Evolutionary conservation across 1,140 invertebrate species (phyloP).

Genomic region (Gryllus bimaculatus): DNA sequence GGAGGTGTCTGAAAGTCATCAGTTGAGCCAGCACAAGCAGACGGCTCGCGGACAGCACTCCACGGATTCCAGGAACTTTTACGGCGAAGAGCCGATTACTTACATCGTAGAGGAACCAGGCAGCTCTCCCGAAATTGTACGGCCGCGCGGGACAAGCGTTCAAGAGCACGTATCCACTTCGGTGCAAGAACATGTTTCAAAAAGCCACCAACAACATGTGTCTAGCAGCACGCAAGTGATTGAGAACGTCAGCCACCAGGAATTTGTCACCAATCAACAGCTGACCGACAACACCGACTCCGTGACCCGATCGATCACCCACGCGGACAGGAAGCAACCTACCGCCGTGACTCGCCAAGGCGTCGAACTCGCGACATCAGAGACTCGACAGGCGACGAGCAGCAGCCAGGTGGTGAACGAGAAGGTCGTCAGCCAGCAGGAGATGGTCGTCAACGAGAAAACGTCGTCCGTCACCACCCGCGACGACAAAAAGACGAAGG

Average conservation of each 20-base stretch:
- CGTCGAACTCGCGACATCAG: background rate
- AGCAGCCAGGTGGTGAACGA: constrained; percentile 8
- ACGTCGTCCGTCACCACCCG: background rate
- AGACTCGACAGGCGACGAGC: background rate
- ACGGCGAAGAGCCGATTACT: too few species aligned
- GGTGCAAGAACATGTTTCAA: background rate
- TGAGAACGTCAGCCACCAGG: background rate
- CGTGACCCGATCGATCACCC: background rate
- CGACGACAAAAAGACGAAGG: background rate
- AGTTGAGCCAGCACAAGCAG: background rate
- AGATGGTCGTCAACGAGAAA: background rate
- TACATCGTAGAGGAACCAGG: too few species aligned
- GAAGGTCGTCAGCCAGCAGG: background rate
- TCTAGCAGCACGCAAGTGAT: background rate
- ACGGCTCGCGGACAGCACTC: too few species aligned
- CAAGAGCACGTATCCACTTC: background rate
- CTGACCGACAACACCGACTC: background rate
- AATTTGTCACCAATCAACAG: background rate
- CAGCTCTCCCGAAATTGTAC: too few species aligned
- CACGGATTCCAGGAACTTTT: too few species aligned
- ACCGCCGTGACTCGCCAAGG: background rate
- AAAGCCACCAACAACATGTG: background rate
- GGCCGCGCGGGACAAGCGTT: background rate
- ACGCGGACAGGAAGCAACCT: background rate
- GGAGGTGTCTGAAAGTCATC: background rate